Evolutionary conservation across 2,888 invertebrate species (phyloP).

Genomic region (Rotaria socialis): DNA sequence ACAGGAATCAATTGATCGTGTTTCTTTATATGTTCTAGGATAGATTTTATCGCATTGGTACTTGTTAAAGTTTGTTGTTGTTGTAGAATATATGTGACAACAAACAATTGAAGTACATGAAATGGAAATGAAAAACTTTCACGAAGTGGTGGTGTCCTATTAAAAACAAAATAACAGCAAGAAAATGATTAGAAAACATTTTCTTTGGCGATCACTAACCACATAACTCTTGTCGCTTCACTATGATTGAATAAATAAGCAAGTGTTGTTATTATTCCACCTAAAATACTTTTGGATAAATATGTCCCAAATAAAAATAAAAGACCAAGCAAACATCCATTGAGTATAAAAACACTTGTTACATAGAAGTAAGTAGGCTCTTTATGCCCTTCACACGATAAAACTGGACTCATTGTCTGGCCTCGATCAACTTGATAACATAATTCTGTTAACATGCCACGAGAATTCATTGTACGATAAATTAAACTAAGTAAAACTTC

Average conservation of each 20-base stretch:
- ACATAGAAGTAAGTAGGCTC: slow-evolving; percentile 78
- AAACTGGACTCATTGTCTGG: slow-evolving; percentile 65
- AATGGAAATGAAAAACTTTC: slow-evolving; percentile 81
- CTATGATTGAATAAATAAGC: slow-evolving; percentile 77
- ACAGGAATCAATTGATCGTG: neutral
- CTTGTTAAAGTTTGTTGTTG: slow-evolving; percentile 35
- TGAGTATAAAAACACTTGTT: slow-evolving; percentile 71
- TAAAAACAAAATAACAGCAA: slow-evolving; percentile 53
- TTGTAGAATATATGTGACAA: slow-evolving; percentile 64
- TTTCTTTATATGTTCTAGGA: neutral
- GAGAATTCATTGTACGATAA: slow-evolving; percentile 49
- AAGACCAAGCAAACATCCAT: slow-evolving; percentile 68
- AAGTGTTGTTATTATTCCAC: slow-evolving; percentile 70
- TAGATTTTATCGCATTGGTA: neutral
- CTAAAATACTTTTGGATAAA: slow-evolving; percentile 58
- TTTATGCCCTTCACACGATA: slow-evolving; percentile 73
- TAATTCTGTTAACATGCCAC: slow-evolving; percentile 59
- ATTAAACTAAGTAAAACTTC: slow-evolving; percentile 65
- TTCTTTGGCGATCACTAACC: neutral
- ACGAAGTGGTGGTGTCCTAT: slow-evolving; percentile 73
- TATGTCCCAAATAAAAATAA: slow-evolving; percentile 64
- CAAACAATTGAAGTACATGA: slow-evolving; percentile 71
- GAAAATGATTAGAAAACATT: neutral
- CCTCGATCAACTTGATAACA: slow-evolving; percentile 68
- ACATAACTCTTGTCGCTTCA: slow-evolving; percentile 63